phyloP scores from a whole-genome alignment of 2,797 vertebrate genomes.

The Lacerta agilis region DNA sequence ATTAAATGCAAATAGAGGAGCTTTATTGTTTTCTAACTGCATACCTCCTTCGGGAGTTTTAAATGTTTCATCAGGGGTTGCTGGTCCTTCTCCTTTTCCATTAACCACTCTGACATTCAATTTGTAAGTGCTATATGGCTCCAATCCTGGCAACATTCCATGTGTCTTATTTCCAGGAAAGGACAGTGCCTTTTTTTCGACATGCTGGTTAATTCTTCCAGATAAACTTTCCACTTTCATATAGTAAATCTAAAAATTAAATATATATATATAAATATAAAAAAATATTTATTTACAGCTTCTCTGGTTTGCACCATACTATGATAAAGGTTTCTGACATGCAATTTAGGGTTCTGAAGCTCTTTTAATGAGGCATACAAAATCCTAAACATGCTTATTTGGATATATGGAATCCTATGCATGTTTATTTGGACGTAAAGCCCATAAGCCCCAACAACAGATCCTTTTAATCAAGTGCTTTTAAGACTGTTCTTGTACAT shows the following conservation, averaged over 20 bases:
- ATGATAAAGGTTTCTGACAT: neutral
- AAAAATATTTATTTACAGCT: conserved; percentile 10
- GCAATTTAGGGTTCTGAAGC: neutral
- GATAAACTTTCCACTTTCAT: conserved; percentile 86
- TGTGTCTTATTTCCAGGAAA: conserved; percentile 90
- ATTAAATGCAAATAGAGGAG: neutral
- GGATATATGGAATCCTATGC: neutral
- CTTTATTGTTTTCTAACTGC: conserved; percentile 55
- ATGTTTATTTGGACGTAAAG: neutral
- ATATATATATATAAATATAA: conserved; percentile 5
- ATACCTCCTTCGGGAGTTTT: conserved; percentile 94
- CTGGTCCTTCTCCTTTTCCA: conserved; percentile 91
- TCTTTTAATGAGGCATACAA: neutral
- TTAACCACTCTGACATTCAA: conserved; percentile 90
- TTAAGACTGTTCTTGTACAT: neutral
- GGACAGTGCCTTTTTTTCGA: conserved; percentile 87
- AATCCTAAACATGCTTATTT: neutral
- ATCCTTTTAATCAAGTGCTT: neutral
- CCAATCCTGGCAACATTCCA: conserved; percentile 88
- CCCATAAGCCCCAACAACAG: neutral
- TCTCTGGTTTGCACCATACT: conserved; percentile 4
- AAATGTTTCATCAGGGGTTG: conserved; percentile 84
- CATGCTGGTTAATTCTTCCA: conserved; percentile 86
- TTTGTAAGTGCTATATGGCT: conserved; percentile 89
- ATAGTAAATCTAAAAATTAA: conserved; percentile 88